phyloP scores from a whole-genome alignment of 2,113 vertebrate genomes.

The Caretta caretta region DNA sequence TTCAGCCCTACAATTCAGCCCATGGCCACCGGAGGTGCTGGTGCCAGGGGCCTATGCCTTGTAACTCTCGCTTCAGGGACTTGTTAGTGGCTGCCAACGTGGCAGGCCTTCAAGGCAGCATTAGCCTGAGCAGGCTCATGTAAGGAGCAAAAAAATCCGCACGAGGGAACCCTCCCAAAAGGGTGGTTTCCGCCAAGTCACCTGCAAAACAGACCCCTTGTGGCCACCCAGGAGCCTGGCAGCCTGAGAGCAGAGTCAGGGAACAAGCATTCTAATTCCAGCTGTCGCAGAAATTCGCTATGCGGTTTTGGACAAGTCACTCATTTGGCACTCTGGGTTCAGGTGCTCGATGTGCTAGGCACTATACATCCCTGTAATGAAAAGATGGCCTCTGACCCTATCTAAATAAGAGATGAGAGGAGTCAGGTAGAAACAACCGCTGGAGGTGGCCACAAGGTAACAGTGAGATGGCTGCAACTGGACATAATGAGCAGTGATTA shows the following conservation, averaged over 20 bases:
- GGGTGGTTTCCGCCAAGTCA: not conserved
- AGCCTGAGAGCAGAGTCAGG: not conserved
- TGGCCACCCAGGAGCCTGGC: not conserved
- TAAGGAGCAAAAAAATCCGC: not conserved
- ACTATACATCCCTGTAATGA: not conserved
- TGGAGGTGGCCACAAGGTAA: not conserved
- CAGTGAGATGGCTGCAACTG: not conserved
- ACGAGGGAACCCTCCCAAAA: not conserved
- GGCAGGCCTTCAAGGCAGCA: slow-evolving; percentile 27
- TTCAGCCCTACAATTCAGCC: slow-evolving; percentile 36
- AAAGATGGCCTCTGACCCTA: not conserved
- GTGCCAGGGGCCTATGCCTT: slow-evolving; percentile 13
- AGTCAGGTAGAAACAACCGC: not conserved
- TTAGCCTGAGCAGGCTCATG: not conserved
- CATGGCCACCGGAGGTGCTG: slow-evolving; percentile 39
- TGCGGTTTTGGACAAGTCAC: not conserved
- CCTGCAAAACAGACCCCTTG: not conserved
- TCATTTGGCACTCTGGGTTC: not conserved
- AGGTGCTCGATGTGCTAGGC: not conserved
- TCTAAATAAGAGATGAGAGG: not conserved
- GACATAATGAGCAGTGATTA: not conserved
- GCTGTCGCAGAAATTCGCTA: not conserved
- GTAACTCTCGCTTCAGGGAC: slow-evolving; percentile 39
- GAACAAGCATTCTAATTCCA: not conserved
- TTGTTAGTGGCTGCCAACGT: slow-evolving; percentile 36